phyloP scores from a whole-genome alignment of 2,888 invertebrate species.

The Rhodophaea formosa region DNA sequence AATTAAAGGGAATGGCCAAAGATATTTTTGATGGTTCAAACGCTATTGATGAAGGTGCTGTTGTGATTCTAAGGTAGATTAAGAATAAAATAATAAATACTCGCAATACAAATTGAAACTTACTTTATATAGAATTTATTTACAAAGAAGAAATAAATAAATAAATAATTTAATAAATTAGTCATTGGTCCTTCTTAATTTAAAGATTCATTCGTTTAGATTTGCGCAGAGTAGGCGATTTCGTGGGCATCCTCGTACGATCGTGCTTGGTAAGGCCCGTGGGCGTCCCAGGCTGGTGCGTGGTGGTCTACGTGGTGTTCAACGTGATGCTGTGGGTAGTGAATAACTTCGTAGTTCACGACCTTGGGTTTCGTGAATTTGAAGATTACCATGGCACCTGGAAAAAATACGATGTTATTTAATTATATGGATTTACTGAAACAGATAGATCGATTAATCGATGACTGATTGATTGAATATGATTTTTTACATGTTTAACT shows the following conservation, averaged over 20 bases:
- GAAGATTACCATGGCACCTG: conserved; percentile 90
- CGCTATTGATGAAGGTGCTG: conserved; percentile 21
- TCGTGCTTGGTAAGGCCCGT: conserved; percentile 83
- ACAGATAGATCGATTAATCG: too few species aligned
- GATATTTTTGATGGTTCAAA: conserved; percentile 15
- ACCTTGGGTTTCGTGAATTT: conserved; percentile 93
- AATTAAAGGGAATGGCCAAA: conserved; percentile 28
- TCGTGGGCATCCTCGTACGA: conserved; percentile 80
- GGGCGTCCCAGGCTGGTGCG: conserved; percentile 77
- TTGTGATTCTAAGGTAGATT: conserved; percentile 31
- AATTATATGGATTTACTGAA: too few species aligned
- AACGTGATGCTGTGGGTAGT: conserved; percentile 87
- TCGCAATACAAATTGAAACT: conserved; percentile 56
- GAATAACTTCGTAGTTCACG: conserved; percentile 92
- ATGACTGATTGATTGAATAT: too few species aligned
- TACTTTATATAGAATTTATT: conserved; percentile 68
- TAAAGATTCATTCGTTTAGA: conserved; percentile 54
- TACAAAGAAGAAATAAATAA: conserved; percentile 71
- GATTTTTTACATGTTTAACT: too few species aligned
- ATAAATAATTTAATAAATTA: conserved; percentile 70
- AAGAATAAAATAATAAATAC: conserved; percentile 39
- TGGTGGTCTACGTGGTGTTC: conserved; percentile 85
- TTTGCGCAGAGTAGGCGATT: conserved; percentile 81
- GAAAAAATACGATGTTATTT: conserved; percentile 6
- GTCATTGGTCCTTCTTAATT: conserved; percentile 66